These are phyloP conservation scores for Rhyacichthys aspro DNA, from an alignment of 2,797 vertebrate species.

Conservation along the genomic window DNA sequence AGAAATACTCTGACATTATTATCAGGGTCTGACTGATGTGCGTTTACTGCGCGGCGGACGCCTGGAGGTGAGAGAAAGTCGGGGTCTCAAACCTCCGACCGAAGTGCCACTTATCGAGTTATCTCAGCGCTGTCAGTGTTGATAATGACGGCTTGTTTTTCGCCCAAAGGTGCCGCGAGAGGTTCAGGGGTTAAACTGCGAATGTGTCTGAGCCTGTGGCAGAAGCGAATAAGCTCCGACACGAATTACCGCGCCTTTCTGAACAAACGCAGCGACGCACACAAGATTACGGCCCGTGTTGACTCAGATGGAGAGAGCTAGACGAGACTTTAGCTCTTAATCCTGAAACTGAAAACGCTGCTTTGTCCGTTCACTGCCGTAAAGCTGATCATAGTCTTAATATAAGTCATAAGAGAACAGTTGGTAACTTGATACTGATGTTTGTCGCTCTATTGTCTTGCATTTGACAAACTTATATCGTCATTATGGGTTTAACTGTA, in stretches of 20 bases:
- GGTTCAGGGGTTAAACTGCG: background rate
- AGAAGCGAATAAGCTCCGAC: constrained; percentile 6
- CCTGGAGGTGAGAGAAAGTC: constrained; percentile 7
- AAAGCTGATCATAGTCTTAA: background rate
- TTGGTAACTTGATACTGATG: background rate
- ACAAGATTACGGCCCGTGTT: background rate
- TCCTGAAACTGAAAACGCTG: constrained; percentile 2
- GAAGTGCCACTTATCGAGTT: background rate
- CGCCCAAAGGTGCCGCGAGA: no score
- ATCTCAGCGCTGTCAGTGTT: background rate
- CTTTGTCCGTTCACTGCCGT: background rate
- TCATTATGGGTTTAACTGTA: no score
- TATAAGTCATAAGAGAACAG: background rate
- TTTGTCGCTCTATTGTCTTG: no score
- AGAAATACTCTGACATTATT: background rate
- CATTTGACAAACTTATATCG: no score
- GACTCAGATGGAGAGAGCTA: background rate
- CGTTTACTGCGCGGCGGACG: background rate
- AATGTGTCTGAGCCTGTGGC: constrained; percentile 9
- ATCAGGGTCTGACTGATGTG: background rate
- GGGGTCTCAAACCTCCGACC: no score
- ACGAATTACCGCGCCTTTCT: constrained; percentile 11
- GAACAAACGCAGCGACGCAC: constrained; percentile 17
- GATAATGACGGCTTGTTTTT: background rate
- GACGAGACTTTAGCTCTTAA: background rate